phyloP scores from a whole-genome alignment of 2,113 vertebrate species.

The Egretta garzetta region DNA sequence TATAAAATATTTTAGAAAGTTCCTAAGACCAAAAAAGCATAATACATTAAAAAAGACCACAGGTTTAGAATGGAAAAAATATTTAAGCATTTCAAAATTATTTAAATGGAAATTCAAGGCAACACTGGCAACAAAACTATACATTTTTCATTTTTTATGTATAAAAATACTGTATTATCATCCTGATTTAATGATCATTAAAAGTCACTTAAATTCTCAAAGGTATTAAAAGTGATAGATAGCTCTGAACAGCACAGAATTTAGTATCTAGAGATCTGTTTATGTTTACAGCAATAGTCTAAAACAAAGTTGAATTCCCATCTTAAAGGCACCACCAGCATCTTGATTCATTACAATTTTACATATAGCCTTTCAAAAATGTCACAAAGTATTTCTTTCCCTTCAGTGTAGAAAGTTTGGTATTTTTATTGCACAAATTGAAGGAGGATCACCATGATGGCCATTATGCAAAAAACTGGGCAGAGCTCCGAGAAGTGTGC shows the following conservation, averaged over 20 bases:
- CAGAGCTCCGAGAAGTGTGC: neutral
- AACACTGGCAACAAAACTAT: neutral
- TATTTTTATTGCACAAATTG: neutral
- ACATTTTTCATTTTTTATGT: neutral
- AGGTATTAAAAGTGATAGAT: neutral
- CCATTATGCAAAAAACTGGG: neutral
- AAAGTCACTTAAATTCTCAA: neutral
- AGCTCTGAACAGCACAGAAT: neutral
- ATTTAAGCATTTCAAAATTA: conserved; percentile 17
- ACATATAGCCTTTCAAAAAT: neutral
- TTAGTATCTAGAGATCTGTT: neutral
- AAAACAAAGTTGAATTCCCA: neutral
- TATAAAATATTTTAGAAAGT: conserved; percentile 48
- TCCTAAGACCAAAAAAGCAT: neutral
- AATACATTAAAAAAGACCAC: conserved; percentile 16
- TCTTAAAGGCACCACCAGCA: neutral
- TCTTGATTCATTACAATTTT: neutral
- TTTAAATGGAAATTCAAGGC: conserved; percentile 4
- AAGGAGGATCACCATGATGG: neutral
- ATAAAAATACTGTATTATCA: neutral
- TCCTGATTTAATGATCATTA: neutral
- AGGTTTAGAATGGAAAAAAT: conserved; percentile 54
- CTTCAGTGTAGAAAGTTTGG: neutral
- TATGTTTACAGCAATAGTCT: neutral
- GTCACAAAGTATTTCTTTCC: neutral